Evolutionary conservation across 2,797 vertebrate species (phyloP).

Genomic region (Phaenicophaeus curvirostris): DNA sequence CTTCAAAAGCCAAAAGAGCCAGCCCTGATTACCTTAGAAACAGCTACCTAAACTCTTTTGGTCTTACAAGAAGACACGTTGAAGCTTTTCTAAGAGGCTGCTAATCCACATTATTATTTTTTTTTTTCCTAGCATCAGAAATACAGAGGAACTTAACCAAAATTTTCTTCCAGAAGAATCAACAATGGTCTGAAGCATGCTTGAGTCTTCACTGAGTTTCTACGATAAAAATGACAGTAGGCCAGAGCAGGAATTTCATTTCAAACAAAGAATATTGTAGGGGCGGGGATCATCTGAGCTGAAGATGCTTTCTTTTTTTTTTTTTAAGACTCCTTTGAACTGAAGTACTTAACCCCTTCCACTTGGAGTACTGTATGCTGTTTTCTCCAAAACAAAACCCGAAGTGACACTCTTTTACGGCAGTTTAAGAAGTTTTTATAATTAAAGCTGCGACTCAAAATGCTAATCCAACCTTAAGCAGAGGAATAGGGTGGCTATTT

Average conservation of each 20-base stretch:
- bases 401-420: neutral
- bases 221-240: neutral
- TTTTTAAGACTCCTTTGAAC: neutral
- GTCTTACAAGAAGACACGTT: neutral
- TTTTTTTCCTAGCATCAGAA: neutral
- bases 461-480: neutral
- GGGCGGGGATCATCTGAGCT: neutral
- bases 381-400: neutral
- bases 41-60: neutral
- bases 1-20: neutral
- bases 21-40: neutral
- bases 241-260: neutral
- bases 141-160: neutral
- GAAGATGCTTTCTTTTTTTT: neutral
- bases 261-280: neutral
- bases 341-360: neutral
- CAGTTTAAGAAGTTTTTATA: neutral
- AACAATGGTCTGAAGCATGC: rapidly evolving
- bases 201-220: neutral
- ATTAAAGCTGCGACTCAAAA: neutral
- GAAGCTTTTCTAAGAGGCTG: neutral
- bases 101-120: too few species aligned
- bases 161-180: neutral
- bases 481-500: neutral
- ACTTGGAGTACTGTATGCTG: neutral